These are phyloP conservation scores for Gymnoscelis rufifasciata DNA, from an alignment of 2,888 invertebrate genomes.

Conservation along the genomic window DNA sequence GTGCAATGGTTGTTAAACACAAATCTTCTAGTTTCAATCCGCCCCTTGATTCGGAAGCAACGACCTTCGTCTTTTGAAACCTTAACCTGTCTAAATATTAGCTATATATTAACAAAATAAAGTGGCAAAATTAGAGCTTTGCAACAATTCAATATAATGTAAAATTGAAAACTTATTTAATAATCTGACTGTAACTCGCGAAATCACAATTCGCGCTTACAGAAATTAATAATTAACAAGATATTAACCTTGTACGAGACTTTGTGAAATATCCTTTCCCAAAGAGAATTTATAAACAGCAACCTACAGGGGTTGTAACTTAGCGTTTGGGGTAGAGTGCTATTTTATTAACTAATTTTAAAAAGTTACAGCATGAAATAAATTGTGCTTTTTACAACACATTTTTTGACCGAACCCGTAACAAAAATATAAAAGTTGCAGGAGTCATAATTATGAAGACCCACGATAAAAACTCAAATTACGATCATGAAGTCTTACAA, in stretches of 20 bases:
- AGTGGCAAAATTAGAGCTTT: too few species aligned
- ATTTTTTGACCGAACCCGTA: conserved; percentile 6
- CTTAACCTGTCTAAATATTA: too few species aligned
- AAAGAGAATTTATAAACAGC: conserved; percentile 37
- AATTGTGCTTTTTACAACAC: conserved; percentile 12
- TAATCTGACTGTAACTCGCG: background rate
- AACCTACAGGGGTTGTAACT: conserved; percentile 32
- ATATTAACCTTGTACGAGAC: conserved; percentile 10
- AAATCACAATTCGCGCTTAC: conserved; percentile 2
- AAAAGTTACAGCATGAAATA: conserved; percentile 13
- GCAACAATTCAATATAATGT: too few species aligned
- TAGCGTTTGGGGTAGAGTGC: conserved; percentile 30
- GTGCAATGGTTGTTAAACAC: too few species aligned
- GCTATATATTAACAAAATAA: too few species aligned
- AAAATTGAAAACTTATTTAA: background rate
- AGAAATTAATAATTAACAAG: conserved; percentile 18
- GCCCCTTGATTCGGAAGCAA: too few species aligned
- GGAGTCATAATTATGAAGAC: background rate
- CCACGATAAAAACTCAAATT: conserved; percentile 2
- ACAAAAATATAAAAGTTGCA: conserved; percentile 5
- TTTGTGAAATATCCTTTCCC: conserved; percentile 28
- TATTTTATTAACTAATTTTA: conserved; percentile 29
- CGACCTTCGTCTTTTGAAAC: too few species aligned
- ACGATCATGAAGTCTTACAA: background rate
- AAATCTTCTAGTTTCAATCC: too few species aligned